Percentiles rank a stretch among this genome's conserved stretches.
Conservation (phyloP, 2,113 vertebrate species). For the Montifringilla adamsi region DNA sequence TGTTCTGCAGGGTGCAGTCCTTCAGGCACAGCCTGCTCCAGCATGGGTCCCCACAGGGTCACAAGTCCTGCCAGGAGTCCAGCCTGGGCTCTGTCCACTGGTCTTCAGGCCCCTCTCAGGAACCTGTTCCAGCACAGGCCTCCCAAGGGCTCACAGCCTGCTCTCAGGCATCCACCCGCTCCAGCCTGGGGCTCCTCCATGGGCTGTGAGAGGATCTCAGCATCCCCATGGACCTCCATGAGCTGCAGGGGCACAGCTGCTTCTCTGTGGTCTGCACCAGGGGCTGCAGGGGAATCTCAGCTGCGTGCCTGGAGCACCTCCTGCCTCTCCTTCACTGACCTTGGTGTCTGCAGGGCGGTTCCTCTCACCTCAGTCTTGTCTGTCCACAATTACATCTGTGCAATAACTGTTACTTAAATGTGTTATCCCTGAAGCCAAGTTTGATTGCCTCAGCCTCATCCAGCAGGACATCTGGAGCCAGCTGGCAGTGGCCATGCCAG, state of each 20-base stretch:
- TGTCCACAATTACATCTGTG: not conserved
- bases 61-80: not conserved
- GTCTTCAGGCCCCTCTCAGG: not conserved
- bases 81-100: not conserved
- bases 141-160: not conserved
- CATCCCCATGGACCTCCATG: not conserved
- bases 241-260: not conserved
- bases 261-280: not conserved
- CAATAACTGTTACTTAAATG: not conserved
- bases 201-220: not conserved
- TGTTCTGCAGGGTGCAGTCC: not conserved
- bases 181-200: not conserved
- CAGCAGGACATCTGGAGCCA: not conserved
- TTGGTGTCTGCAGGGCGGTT: not conserved
- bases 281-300: not conserved
- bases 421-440: not conserved
- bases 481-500: not conserved
- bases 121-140: not conserved
- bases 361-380: not conserved
- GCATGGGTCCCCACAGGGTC: not conserved
- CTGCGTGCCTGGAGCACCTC: accelerated
- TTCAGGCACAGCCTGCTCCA: not conserved
- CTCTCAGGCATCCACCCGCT: not conserved
- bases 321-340: not conserved
- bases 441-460: not conserved